Percentiles rank a stretch among this genome's conserved stretches.
phyloP scores from a whole-genome alignment of 2,888 invertebrate genomes.

The Drosophila pseudotakahashii region DNA sequence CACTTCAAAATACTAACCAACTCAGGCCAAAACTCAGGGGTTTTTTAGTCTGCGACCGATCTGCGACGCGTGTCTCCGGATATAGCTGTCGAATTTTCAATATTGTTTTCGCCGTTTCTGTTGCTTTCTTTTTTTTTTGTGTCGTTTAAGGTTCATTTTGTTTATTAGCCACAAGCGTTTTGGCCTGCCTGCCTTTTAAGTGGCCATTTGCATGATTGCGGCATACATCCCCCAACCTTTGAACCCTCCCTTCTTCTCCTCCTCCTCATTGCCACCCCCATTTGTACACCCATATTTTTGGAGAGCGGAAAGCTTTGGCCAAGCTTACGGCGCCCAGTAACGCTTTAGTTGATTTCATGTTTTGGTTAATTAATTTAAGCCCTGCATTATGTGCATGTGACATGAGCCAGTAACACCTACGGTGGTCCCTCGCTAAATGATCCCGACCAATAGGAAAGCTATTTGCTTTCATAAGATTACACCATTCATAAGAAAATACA shows the following conservation, averaged over 20 bases:
- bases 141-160: slow-evolving; percentile 59
- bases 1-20: slow-evolving; percentile 62
- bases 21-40: slow-evolving; percentile 13
- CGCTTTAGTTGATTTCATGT: slow-evolving; percentile 48
- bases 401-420: slow-evolving; percentile 5
- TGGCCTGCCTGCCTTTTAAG: slow-evolving; percentile 60
- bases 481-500: too few species aligned
- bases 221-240: slow-evolving; percentile 32
- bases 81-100: slow-evolving; percentile 1
- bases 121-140: slow-evolving; percentile 20
- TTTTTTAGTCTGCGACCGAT: slow-evolving; percentile 11
- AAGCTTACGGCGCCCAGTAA: slow-evolving; percentile 28
- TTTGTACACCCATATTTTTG: slow-evolving; percentile 26
- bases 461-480: too few species aligned
- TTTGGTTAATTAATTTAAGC: slow-evolving; percentile 63
- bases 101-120: slow-evolving; percentile 31
- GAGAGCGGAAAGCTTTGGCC: slow-evolving; percentile 34
- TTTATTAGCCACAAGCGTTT: slow-evolving; percentile 65
- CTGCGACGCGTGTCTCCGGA: slow-evolving; percentile 28
- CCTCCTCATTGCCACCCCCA: background rate
- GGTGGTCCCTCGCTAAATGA: background rate
- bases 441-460: background rate
- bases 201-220: slow-evolving; percentile 69
- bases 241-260: background rate
- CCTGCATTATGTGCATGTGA: slow-evolving; percentile 42